These are phyloP conservation scores for Abrostola triplasia DNA, from an alignment of 2,888 invertebrate genomes.

Conservation along the genomic window DNA sequence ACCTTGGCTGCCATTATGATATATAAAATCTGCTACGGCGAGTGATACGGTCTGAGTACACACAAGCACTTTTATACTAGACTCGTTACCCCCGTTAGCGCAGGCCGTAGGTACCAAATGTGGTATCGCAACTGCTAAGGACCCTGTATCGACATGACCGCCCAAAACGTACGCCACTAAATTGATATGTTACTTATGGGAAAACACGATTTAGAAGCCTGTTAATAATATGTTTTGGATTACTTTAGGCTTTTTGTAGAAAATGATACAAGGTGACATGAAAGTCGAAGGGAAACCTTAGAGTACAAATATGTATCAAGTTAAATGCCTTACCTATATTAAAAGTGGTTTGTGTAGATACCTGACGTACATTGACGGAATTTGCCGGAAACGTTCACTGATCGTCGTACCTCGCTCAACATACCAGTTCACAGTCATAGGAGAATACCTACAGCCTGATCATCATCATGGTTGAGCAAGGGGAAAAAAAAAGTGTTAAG, in stretches of 20 bases:
- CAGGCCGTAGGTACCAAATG: constrained; percentile 59
- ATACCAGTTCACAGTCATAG: too few species aligned
- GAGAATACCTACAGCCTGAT: too few species aligned
- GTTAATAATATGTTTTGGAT: too few species aligned
- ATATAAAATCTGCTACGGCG: constrained; percentile 79
- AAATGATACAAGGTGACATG: constrained; percentile 10
- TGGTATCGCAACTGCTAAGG: constrained; percentile 54
- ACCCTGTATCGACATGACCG: constrained; percentile 59
- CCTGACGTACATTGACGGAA: too few species aligned
- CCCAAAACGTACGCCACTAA: constrained; percentile 44
- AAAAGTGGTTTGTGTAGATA: neutral
- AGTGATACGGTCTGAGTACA: constrained; percentile 79
- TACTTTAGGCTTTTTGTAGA: constrained; percentile 3
- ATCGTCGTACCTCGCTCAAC: too few species aligned
- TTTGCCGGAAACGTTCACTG: too few species aligned
- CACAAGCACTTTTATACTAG: constrained; percentile 80
- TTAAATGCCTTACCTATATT: neutral
- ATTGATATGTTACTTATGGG: constrained; percentile 39
- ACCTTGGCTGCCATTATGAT: constrained; percentile 87
- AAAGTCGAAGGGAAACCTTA: constrained; percentile 15
- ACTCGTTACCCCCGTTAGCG: constrained; percentile 76
- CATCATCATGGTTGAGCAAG: too few species aligned
- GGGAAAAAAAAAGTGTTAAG: too few species aligned
- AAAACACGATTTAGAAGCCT: too few species aligned
- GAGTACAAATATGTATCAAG: neutral